phyloP scores from a whole-genome alignment of 2,888 invertebrate species.

The Cheilosia vulpina region DNA sequence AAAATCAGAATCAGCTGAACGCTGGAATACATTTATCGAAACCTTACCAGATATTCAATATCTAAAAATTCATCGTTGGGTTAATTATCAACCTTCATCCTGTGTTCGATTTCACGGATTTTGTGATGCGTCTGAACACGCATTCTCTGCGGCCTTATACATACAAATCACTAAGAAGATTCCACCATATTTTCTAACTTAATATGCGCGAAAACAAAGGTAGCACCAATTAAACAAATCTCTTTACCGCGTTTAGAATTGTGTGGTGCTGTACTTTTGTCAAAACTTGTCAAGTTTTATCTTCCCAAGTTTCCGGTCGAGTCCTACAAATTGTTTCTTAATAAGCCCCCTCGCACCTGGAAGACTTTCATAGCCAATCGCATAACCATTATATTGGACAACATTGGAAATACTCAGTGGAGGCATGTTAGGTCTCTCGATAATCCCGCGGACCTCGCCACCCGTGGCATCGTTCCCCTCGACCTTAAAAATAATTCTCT shows the following conservation, averaged over 20 bases:
- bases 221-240: neutral
- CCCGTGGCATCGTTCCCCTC: too few species aligned
- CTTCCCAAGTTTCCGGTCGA: neutral
- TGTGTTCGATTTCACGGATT: neutral
- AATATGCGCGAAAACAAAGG: too few species aligned
- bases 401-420: too few species aligned
- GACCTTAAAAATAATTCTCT: neutral
- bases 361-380: slow-evolving; percentile 1
- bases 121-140: neutral
- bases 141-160: neutral
- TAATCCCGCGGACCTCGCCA: neutral
- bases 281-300: neutral
- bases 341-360: neutral
- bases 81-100: neutral
- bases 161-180: neutral
- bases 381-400: neutral
- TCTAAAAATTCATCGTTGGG: neutral
- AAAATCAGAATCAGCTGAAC: neutral
- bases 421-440: too few species aligned
- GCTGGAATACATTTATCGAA: neutral
- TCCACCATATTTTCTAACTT: neutral
- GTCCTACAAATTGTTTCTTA: neutral
- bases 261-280: neutral
- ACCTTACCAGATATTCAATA: neutral
- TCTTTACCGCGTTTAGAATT: neutral